Percentiles rank a stretch among this genome's conserved stretches.
Conservation (phyloP, 2,797 vertebrate species). For the Crax fasciolata region DNA sequence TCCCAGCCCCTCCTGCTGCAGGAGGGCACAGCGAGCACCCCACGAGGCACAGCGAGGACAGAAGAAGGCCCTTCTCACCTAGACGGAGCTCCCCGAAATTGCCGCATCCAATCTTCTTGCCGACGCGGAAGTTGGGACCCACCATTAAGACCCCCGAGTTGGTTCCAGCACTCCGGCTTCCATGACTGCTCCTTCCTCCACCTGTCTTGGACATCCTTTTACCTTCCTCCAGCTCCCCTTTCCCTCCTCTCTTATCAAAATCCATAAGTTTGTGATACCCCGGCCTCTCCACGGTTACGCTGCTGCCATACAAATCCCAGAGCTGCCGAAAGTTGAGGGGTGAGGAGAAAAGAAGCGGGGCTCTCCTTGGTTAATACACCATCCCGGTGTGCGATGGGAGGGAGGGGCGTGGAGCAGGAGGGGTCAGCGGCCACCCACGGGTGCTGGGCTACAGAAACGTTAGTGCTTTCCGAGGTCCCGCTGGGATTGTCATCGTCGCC, state of each 20-base stretch:
- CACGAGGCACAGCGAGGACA: background rate
- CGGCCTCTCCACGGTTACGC: conserved; percentile 99
- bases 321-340: conserved; percentile 85
- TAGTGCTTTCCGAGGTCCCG: conserved; percentile 24
- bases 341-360: conserved; percentile 51
- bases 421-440: conserved; percentile 21
- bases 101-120: conserved; percentile 99
- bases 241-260: conserved; percentile 99
- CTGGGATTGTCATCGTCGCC: conserved; percentile 78
- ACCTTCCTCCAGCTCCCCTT: conserved; percentile 95
- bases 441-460: conserved; percentile 74
- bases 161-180: conserved; percentile 90
- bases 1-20: background rate
- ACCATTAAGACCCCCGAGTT: conserved; percentile 99
- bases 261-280: conserved; percentile 99
- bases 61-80: conserved; percentile 78
- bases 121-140: conserved; percentile 98
- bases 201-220: conserved; percentile 97
- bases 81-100: conserved; percentile 98
- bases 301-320: conserved; percentile 94
- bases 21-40: background rate
- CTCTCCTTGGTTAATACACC: conserved; percentile 75
- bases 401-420: conserved; percentile 56
- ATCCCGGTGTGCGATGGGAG: conserved; percentile 71
- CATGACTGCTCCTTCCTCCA: conserved; percentile 90